Conservation (phyloP, 2,797 vertebrate genomes). For the Labeo calbasu region DNA sequence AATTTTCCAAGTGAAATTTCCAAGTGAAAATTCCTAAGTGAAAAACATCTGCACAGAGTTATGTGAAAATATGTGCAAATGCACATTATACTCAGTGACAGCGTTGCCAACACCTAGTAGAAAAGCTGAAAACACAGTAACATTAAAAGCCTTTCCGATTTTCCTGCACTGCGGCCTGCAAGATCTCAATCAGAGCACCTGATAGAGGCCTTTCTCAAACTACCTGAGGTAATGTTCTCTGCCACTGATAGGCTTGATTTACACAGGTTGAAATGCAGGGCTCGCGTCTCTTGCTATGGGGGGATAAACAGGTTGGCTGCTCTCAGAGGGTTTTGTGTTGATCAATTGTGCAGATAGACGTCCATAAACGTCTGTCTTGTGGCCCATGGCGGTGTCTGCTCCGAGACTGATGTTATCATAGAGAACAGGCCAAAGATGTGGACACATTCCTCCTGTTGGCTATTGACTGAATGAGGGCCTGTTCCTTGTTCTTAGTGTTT, state of each 20-base stretch:
- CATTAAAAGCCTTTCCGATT: background rate
- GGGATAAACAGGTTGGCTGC: conserved; percentile 49
- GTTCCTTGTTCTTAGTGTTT: conserved; percentile 43
- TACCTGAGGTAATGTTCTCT: conserved; percentile 48
- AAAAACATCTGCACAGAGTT: background rate
- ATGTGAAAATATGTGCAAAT: background rate
- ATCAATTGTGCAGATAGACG: conserved; percentile 74
- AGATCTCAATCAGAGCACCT: conserved; percentile 42
- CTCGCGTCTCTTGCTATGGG: conserved; percentile 57
- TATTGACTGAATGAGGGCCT: conserved; percentile 50
- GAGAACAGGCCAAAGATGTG: conserved; percentile 65
- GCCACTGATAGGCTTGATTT: conserved; percentile 58
- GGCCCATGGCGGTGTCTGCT: conserved; percentile 72
- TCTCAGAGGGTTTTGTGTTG: conserved; percentile 69
- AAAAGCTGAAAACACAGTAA: background rate
- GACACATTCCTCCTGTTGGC: conserved; percentile 74
- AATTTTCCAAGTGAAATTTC: background rate
- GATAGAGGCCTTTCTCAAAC: conserved; percentile 38
- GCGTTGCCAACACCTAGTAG: background rate
- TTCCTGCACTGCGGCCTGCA: background rate
- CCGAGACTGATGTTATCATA: conserved; percentile 82
- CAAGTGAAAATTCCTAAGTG: background rate
- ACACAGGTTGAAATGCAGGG: conserved; percentile 54
- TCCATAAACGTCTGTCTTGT: conserved; percentile 76
- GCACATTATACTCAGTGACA: background rate